Base-by-base conservation (phyloP, 2,888 invertebrate genomes). In the Thymelicus acteon region DNA sequence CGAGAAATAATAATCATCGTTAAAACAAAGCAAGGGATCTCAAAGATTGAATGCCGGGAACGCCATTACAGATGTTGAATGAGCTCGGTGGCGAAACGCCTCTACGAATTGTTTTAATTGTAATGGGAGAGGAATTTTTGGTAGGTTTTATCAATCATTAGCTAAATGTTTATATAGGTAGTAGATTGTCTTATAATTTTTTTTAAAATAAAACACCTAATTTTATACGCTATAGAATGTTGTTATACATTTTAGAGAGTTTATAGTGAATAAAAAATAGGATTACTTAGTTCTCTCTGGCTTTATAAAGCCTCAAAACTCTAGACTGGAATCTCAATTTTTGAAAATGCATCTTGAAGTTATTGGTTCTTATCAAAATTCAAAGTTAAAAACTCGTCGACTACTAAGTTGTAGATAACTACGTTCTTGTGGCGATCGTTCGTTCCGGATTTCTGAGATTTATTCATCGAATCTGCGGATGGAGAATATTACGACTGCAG, bases 21-120 rank as follows among this genome's bases (percentile, higher is more conserved):
- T 72, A 73, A 82, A 87, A 89, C 86, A 88, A 88, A 86, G 83
- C 84, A 82, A 81, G 78, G 48, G 81, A 77, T 79, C 80, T 85
- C 84, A 82, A 82, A 79, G 78, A 81, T 82, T 83, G 85, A 84
- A 84, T 85, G 80, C 82, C 85, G 83, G 82, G 81, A 79, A 80
- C 79, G 86, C 81, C 85, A 88, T 88, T 85, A 88, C 82, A 81
- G 80, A 83, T 82, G 84, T 82, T 74, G 78, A 77, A 77, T 71
- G 66, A 73, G 65, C 67, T 40, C 49, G 40, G 60, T 13, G 31
- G 57, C 49, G 31, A 12, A 44, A 10, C 73, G 75, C 75, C 72
- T 73, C n/a, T 39, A 37, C 60, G 37, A 60, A 71, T 70, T 70
- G 52, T 64, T 64, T 52, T 65, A 65, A 60, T 52, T 60, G 49